Percentiles rank a stretch among this genome's conserved stretches.
These are phyloP conservation scores for Platysteira castanea DNA, from an alignment of 2,113 vertebrate species.

Conservation along the genomic window DNA sequence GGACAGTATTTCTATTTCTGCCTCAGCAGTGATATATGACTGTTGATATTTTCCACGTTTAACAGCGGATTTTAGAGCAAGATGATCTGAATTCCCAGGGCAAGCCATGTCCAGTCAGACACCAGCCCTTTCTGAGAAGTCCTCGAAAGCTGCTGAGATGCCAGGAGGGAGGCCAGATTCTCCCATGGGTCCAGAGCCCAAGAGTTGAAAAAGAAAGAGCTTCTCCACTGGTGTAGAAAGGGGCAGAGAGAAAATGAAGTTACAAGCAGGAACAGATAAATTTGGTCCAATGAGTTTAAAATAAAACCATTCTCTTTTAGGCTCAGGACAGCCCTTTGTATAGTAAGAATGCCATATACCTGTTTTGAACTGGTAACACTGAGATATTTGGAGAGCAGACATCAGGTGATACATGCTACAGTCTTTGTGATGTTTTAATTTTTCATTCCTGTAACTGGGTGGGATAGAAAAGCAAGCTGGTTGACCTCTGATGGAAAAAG, in stretches of 20 bases:
- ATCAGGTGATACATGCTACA: neutral
- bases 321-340: neutral
- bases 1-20: neutral
- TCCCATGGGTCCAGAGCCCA: rapidly evolving
- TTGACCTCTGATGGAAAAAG: neutral
- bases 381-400: neutral
- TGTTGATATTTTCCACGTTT: neutral
- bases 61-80: neutral
- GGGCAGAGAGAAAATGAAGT: neutral
- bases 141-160: neutral
- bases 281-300: neutral
- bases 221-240: neutral
- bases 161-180: neutral
- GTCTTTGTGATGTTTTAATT: neutral
- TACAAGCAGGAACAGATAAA: neutral
- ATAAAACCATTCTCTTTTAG: neutral
- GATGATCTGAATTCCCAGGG: neutral
- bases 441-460: neutral
- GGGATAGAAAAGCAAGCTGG: neutral
- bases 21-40: neutral
- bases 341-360: neutral
- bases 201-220: neutral
- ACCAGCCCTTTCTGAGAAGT: neutral
- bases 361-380: neutral
- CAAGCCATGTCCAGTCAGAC: neutral